Base-by-base conservation (phyloP, 2,888 invertebrate genomes). In the Nomada hirtipes region DNA sequence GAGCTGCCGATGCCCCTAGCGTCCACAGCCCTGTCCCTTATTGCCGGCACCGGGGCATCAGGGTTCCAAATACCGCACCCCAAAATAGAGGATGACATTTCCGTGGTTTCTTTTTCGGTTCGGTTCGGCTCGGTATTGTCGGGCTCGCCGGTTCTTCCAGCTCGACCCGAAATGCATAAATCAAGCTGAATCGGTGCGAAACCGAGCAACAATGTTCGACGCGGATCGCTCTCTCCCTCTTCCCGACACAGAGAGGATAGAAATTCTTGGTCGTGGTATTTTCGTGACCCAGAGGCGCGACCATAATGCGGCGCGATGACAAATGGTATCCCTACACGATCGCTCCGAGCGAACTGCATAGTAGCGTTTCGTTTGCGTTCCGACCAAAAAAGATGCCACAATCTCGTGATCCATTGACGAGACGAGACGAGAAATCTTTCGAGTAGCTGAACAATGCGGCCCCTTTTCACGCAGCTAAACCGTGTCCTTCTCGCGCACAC, bases 251-350 rank as follows among this genome's bases (percentile, higher is more conserved):
- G 61, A 42, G 59, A 61, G 55, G 60, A 74, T 36, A 55, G 77
- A 65, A 70, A 85, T 89, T 86, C 82, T 85, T 80, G 79, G 77
- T 74, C 76, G 86, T 87, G 86, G 85, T 87, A 86, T 89, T 89
- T 85, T 85, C 86, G 80, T 88, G 83, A 83, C 86, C 80, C 88
- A 91, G 90, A 92, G 92, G 93, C 93, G 93, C 93, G 92, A 93
- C 92, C 93, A 91, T 92, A 93, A 92, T 93, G 91, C 89, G 88
- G 15, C 86, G 70, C 91, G 91, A 92, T 93, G 93, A 93, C 93
- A 93, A 93, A 93, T 93, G 92, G 91, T 89, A 80, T 52, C 78
- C 57, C 77, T 53, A 9, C 29, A 65, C 59, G 69, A 80, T 79
- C 78, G 42, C 71, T 83, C 74, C 20, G 68, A 13, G 52, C 50